phyloP scores from a whole-genome alignment of 2,113 vertebrate species.

The Lontra canadensis region DNA sequence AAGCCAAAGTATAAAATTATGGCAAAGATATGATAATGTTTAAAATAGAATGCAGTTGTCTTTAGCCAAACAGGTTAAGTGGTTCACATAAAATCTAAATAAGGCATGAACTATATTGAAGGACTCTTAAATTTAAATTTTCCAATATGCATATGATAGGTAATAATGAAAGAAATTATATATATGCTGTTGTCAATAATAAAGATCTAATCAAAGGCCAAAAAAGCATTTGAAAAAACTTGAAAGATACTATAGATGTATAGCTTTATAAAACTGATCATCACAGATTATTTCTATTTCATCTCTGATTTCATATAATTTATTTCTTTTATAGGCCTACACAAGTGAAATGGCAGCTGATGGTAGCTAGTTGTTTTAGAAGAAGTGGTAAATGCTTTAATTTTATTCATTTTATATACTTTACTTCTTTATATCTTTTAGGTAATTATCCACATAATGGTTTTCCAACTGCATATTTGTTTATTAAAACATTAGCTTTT shows the following conservation, averaged over 20 bases:
- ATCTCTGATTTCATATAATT: not conserved
- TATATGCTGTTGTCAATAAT: not conserved
- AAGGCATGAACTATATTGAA: not conserved
- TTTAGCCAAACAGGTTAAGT: not conserved
- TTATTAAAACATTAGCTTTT: conserved; percentile 51
- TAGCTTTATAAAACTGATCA: conserved; percentile 15
- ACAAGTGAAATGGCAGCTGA: conserved; percentile 95
- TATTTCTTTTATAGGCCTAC: conserved; percentile 86
- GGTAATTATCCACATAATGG: conserved; percentile 9
- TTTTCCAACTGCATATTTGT: conserved; percentile 13
- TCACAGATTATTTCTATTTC: conserved; percentile 56
- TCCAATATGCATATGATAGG: not conserved
- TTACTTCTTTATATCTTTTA: conserved; percentile 24
- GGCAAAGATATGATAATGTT: not conserved
- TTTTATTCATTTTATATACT: conserved; percentile 2
- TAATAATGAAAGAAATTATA: not conserved
- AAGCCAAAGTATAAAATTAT: not conserved
- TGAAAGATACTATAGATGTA: not conserved
- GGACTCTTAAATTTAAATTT: conserved; percentile 20
- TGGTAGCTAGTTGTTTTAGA: conserved; percentile 96
- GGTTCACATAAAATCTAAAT: not conserved
- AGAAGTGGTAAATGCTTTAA: conserved; percentile 89
- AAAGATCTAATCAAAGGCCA: conserved; percentile 21
- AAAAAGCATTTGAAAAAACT: not conserved
- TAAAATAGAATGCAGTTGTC: not conserved